Evolutionary conservation across 2,113 vertebrate genomes (phyloP).

Genomic region (Cynopterus brachyotis): DNA sequence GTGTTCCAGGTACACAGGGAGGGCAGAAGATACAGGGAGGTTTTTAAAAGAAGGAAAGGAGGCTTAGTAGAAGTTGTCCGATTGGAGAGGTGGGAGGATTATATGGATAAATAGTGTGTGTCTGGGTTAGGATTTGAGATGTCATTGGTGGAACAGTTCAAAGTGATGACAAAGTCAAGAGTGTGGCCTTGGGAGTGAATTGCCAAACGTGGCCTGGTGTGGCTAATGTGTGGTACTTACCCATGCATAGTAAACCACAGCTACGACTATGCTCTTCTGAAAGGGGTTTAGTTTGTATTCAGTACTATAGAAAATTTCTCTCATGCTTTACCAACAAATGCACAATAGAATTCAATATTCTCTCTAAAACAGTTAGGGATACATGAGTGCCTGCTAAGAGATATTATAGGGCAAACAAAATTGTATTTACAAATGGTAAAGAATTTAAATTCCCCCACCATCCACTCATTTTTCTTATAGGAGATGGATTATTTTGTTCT

Average conservation of each 20-base stretch:
- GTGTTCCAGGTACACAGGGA: neutral
- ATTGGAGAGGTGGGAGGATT: neutral
- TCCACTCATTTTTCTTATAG: neutral
- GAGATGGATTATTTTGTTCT: neutral
- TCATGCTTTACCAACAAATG: neutral
- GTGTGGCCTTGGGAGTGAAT: neutral
- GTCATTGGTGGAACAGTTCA: neutral
- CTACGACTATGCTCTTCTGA: neutral
- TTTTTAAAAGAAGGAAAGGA: neutral
- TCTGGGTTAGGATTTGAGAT: neutral
- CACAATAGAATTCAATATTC: neutral
- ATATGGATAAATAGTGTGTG: neutral
- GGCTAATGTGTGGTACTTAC: accelerated
- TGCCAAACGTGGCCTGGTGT: neutral
- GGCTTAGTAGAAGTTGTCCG: too few relatives aligned
- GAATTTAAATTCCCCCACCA: neutral
- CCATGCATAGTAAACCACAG: neutral
- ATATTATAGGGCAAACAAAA: neutral
- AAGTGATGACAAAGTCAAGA: neutral
- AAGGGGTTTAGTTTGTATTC: neutral
- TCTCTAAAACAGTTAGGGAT: neutral
- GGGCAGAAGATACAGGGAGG: neutral
- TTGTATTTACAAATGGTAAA: neutral
- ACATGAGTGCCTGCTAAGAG: neutral
- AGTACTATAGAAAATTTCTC: neutral